Percentiles rank a stretch among this genome's conserved stretches.
phyloP scores from a whole-genome alignment of 2,888 invertebrate species.

The Melieria omissa region DNA sequence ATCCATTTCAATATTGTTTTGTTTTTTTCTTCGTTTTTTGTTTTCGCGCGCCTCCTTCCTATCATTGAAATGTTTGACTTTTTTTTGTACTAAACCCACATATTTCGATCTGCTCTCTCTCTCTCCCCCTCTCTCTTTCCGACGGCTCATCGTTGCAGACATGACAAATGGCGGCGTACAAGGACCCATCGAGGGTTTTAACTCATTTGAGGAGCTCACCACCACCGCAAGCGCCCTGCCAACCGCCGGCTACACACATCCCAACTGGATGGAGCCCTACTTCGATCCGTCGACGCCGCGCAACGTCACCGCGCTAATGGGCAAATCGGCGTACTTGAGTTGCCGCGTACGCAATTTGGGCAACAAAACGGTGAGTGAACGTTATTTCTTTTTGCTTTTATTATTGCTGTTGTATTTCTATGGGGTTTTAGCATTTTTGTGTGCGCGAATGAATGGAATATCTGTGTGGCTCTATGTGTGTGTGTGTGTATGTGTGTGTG shows the following conservation, averaged over 20 bases:
- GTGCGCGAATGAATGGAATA: neutral
- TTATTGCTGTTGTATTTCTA: neutral
- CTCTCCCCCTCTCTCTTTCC: neutral
- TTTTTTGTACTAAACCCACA: neutral
- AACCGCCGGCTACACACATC: constrained; percentile 57
- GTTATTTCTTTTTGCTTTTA: neutral
- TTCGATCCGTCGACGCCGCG: constrained; percentile 80
- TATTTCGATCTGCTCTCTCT: neutral
- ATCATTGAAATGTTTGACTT: no score
- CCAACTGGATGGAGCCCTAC: constrained; percentile 72
- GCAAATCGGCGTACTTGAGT: constrained; percentile 72
- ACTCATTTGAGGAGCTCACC: constrained; percentile 58
- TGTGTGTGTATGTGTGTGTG: neutral
- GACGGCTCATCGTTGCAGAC: constrained; percentile 51
- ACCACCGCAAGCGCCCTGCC: constrained; percentile 56
- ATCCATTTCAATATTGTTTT: no score
- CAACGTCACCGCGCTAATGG: constrained; percentile 83
- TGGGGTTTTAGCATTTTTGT: neutral
- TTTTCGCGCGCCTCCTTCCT: no score
- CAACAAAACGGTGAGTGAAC: constrained; percentile 66
- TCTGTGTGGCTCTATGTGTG: neutral
- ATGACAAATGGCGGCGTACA: constrained; percentile 65
- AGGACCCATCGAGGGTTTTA: constrained; percentile 64
- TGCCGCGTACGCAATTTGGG: constrained; percentile 67
- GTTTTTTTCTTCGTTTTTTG: no score